Base-by-base conservation (phyloP, 2,797 vertebrate species). In the Microctenopoma lineatum region DNA sequence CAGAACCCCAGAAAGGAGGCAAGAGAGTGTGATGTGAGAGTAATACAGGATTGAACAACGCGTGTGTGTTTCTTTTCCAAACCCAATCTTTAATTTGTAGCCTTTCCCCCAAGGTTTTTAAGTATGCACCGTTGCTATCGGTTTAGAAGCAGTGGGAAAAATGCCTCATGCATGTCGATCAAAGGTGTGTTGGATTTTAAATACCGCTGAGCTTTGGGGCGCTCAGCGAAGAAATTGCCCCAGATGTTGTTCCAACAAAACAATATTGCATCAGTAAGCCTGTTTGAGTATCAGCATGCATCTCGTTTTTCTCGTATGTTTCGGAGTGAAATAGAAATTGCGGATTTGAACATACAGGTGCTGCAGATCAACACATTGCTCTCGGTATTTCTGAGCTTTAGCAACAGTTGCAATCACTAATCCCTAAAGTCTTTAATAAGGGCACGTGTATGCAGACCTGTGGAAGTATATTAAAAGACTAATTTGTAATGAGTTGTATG, bases 101-200 rank as follows among this genome's bases (percentile, higher is more conserved):
- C 48, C 53, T 80, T 66, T 84, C 80, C 83, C 29, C 75, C 0
- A 2, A 75, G 77, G 81, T 75, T 87, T 83, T 81, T 44, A 72
- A 70, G 48, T 59, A 85, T 77, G 80, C 61, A 58, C 67, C 79
- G 64, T 79, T 27, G 45, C 51, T 38, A 59, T 71, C 1, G 5
- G 61, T 78, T 69, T 25, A 26, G 60, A 61, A 27, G 21, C n/a
- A 34, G 46, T 55, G 59, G 60, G 72, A 77, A 21, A 82, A 88
- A 82, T 48, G 58, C 79, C 76, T 76, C 60, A 56, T 51, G 67
- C 39, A 14, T 75, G 70, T 78, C 73, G 53, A 90, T 89, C 69
- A 81, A 86, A 86, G 69, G 62, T 75, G 72, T 54, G 56, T 58
- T 78, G 73, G 79, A 39, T 79, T 83, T 84, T 88, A 88, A 89